Percentiles rank a stretch among this genome's conserved stretches.
These are phyloP conservation scores for Cephalophus harveyi DNA, from an alignment of 2,113 vertebrate genomes.

Conservation along the genomic window DNA sequence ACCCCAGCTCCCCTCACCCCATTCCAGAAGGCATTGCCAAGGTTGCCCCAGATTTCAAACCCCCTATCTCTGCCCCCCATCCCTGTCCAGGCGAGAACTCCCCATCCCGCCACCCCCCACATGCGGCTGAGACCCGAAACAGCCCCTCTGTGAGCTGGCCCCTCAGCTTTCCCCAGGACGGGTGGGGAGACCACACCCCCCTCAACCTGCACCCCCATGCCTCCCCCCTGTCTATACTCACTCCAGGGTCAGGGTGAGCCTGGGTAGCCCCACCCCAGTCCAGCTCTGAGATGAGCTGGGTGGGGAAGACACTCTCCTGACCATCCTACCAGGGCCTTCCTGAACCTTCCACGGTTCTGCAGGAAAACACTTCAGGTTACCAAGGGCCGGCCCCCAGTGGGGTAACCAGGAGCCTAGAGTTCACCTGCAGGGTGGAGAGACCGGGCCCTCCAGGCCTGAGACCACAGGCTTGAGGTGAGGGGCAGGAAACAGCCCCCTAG, in stretches of 20 bases:
- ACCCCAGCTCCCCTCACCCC: accelerated
- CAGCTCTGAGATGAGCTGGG: accelerated
- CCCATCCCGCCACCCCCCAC: not conserved
- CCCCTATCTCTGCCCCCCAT: not conserved
- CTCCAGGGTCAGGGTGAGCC: not conserved
- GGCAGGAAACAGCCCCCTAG: not conserved
- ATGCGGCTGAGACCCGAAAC: not conserved
- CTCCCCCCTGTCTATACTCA: not conserved
- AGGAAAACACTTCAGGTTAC: not conserved
- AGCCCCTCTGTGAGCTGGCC: not conserved
- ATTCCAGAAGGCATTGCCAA: not conserved
- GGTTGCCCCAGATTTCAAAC: not conserved
- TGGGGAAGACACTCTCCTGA: too few species aligned
- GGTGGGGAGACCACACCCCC: too few species aligned
- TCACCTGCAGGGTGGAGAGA: not conserved
- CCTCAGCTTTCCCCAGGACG: too few species aligned
- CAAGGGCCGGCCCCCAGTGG: not conserved
- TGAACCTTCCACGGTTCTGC: not conserved
- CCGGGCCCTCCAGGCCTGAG: not conserved
- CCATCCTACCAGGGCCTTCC: not conserved
- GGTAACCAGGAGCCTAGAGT: not conserved
- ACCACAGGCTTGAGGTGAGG: not conserved
- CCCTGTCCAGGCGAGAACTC: not conserved
- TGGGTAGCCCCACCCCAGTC: not conserved
- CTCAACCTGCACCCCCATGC: too few species aligned